Evolutionary conservation across 1,140 invertebrate species (phyloP).

Genomic region (Mercenaria mercenaria): DNA sequence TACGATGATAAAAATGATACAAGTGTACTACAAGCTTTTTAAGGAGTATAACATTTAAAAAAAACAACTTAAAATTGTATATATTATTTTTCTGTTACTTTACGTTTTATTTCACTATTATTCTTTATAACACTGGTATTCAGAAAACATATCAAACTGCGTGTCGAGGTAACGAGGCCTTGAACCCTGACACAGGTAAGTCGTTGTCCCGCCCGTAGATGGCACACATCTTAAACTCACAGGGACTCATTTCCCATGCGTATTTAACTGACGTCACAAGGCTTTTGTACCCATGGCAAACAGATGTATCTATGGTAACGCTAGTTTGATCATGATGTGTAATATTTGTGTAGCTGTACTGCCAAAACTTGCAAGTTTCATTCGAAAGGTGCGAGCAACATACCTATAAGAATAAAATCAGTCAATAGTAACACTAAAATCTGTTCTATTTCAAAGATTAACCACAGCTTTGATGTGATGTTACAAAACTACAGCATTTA

Average conservation of each 20-base stretch:
- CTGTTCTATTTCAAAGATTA: too few species aligned
- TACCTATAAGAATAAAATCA: not conserved
- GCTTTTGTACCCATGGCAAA: slow-evolving; percentile 39
- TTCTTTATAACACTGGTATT: too few species aligned
- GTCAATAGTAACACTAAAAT: too few species aligned
- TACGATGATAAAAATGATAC: too few species aligned
- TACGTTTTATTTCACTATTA: too few species aligned
- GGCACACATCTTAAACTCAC: slow-evolving; percentile 77
- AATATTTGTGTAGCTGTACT: slow-evolving; percentile 55
- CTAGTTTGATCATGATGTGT: slow-evolving; percentile 32
- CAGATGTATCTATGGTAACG: slow-evolving; percentile 69
- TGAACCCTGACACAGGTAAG: slow-evolving; percentile 77
- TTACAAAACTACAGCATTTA: too few species aligned
- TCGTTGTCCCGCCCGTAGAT: slow-evolving; percentile 74
- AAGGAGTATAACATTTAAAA: too few species aligned
- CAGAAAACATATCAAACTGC: too few species aligned
- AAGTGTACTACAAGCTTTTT: too few species aligned
- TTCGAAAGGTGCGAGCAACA: not conserved
- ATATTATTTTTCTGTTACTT: too few species aligned
- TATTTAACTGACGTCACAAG: slow-evolving; percentile 73
- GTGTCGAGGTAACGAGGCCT: not conserved
- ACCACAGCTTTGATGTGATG: too few species aligned
- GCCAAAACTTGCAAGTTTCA: not conserved
- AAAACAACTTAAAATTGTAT: too few species aligned
- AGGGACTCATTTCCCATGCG: slow-evolving; percentile 80